phyloP scores from a whole-genome alignment of 2,888 invertebrate species.

The Norana najaformis region DNA sequence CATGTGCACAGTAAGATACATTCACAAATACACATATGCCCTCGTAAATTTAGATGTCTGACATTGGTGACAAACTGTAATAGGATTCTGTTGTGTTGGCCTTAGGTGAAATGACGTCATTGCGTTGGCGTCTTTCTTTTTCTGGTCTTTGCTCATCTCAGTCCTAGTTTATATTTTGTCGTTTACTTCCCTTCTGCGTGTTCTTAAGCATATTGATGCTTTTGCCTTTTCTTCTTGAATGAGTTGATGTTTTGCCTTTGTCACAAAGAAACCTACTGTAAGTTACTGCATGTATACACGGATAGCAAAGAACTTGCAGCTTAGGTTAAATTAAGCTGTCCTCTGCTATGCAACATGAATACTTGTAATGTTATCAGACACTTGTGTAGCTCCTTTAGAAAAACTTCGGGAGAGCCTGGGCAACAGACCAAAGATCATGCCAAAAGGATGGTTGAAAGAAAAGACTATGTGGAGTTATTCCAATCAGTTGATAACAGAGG shows the following conservation, averaged over 20 bases:
- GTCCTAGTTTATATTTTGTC: neutral
- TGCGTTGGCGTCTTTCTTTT: neutral
- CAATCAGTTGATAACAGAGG: neutral
- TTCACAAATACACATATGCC: neutral
- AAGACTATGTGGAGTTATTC: neutral
- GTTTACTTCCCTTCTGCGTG: neutral
- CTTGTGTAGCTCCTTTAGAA: neutral
- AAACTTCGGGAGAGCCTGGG: neutral
- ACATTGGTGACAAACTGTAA: neutral
- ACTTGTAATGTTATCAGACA: neutral
- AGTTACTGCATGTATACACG: neutral
- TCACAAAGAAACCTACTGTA: neutral
- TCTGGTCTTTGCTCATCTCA: neutral
- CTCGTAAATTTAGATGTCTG: neutral
- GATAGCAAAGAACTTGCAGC: neutral
- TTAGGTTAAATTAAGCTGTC: neutral
- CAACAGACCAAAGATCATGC: neutral
- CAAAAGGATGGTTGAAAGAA: conserved; percentile 5
- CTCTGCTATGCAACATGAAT: neutral
- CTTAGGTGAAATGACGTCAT: neutral
- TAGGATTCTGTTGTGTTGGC: neutral
- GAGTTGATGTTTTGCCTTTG: neutral
- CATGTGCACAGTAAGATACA: neutral
- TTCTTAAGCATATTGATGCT: neutral
- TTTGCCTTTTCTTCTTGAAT: neutral